These are phyloP conservation scores for Bombus sylvicola DNA, from an alignment of 1,140 invertebrate genomes.

Conservation along the genomic window DNA sequence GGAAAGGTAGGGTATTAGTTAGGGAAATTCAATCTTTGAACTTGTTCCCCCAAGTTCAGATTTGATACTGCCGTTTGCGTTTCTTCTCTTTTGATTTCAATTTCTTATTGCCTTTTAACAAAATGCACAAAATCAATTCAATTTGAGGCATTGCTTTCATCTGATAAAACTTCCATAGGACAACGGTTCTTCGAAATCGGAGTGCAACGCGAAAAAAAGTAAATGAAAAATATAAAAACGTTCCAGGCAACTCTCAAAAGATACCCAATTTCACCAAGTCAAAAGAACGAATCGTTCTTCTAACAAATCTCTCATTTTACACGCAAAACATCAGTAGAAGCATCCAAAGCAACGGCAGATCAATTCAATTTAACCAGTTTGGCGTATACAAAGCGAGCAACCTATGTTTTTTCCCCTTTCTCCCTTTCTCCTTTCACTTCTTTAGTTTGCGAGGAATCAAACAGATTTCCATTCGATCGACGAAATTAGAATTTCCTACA, in stretches of 20 bases:
- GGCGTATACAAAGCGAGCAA: neutral
- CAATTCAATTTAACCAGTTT: neutral
- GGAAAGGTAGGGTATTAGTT: neutral
- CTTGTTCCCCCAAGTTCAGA: too few species aligned
- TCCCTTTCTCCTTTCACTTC: neutral
- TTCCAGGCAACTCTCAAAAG: neutral
- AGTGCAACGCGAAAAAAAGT: too few species aligned
- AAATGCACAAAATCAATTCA: neutral
- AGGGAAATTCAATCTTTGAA: neutral
- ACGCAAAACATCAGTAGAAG: too few species aligned
- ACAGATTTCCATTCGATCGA: neutral
- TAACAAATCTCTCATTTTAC: neutral
- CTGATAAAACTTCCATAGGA: neutral
- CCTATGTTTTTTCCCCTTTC: neutral
- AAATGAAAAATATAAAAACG: neutral
- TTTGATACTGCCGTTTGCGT: too few species aligned
- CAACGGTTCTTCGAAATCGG: neutral
- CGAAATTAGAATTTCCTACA: neutral
- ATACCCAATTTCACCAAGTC: neutral
- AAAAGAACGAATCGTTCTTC: neutral
- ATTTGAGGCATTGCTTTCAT: neutral
- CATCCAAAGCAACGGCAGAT: neutral
- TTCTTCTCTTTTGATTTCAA: neutral
- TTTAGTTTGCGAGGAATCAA: neutral
- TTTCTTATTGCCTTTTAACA: neutral